Evolutionary conservation across 2,888 invertebrate species (phyloP), one percentile per base, ranked within the genome.

Genomic region (Dolichopus griseipennis): DNA sequence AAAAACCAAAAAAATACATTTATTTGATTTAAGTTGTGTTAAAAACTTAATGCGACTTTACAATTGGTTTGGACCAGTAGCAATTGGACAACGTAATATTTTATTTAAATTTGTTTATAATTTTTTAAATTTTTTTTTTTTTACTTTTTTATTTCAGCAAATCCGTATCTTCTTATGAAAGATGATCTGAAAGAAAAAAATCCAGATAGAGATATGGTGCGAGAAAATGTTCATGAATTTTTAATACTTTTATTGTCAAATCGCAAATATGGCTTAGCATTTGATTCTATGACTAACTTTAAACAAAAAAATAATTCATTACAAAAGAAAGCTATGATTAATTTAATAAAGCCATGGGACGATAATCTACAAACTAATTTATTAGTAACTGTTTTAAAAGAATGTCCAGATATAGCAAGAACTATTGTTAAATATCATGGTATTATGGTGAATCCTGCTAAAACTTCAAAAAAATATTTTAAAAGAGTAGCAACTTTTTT

Each of bases 231-330:
- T 0, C 89, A 91, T 73, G 84, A 88, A 37, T 88, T 94, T 71
- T 82, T 94, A n/a, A 71, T 88, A n/a, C 83, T 86, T 65, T 78
- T 95, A 2, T 87, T 92, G 71, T 90, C 92, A 2, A 91, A 91
- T 0, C 86, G 88, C 72, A 90, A 88, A 77, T 78, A 87, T 75
- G 94, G 94, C 9, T 85, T 95, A 15, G 87, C 90, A 73, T 94
- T 93, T 76, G 83, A 86, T 72, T 91, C 92, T 74, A 85, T 84
- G 72, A 82, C 84, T 4, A 74, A 77, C 61, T 78, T 77, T 34
- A 73, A 76, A 1, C 75, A 77, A 64, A 79, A 79, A 69, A 76
- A 78, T 66, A 82, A 82, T 68, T 73, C 73, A 3, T 69, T 79
- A 20, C 81, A 80, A 69, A 77, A 78, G 66, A 75, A 76, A 73